Evolutionary conservation across 2,113 vertebrate genomes (phyloP), one percentile per base, ranked within the genome.

Genomic region (Illadopsis cleaveri): DNA sequence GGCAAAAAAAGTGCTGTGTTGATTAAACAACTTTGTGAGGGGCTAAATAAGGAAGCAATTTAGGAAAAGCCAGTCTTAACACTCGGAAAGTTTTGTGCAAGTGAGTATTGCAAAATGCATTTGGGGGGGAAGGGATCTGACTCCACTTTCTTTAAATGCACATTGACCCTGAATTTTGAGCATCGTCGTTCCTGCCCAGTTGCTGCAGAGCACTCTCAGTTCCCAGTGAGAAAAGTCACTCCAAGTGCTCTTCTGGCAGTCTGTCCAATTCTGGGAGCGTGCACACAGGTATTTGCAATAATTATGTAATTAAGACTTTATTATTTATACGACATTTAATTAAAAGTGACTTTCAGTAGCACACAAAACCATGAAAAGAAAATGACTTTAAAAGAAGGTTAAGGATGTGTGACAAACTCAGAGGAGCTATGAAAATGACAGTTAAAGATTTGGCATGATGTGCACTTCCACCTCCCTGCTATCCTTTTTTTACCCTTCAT

Each of bases 271-370:
- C 91, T 73, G 79, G 85, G 75, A 93, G 71, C 48, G 61, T 70
- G 80, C 93, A 94, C 83, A 81, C 44, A 83, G 65, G 80, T 96
- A 92, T 95, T 93, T 84, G 80, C 93, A 94, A 90, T 96, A 96
- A 96, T 93, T 96, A 90, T 92, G 90, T 83, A 96, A 97, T 96
- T 96, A 96, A 94, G 90, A 42, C 94, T 95, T 96, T 95, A 96
- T 95, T 96, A 95, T 96, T 96, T 97, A 96, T 96, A 94, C 75
- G 93, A 68, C 92, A 90, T 96, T 95, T 96, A 96, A 96, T 97
- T 97, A 96, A 97, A 96, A 95, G 82, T 96, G 94, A 96, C 96
- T 96, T 96, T 96, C 94, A 97, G 82, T 83, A 45, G 72, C 92
- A 96, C 90, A 86, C 80, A 96, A 96, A 96, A 90, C 62, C 96